Conservation (phyloP, 1,140 invertebrate genomes). For the Caligus rogercresseyi region DNA sequence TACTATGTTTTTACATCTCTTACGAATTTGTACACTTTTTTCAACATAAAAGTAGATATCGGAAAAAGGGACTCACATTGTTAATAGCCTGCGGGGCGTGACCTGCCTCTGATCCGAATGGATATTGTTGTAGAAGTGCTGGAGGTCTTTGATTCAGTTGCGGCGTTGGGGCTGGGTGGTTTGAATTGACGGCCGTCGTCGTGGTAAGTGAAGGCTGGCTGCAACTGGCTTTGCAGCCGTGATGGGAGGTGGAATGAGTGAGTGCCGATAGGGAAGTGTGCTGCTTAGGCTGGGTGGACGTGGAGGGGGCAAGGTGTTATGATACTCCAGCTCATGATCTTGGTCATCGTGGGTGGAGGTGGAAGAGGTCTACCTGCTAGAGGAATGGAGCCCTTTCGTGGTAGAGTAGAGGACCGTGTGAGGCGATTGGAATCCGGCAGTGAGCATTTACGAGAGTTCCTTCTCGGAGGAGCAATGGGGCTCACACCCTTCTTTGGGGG, state of each 20-base stretch:
- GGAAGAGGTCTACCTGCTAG: slow-evolving; percentile 35
- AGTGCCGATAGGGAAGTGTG: neutral
- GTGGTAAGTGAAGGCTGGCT: too few species aligned
- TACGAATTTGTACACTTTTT: too few species aligned
- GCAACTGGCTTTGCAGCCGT: neutral
- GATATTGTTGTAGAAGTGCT: too few species aligned
- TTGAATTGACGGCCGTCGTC: too few species aligned
- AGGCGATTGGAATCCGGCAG: slow-evolving; percentile 10
- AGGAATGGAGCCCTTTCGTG: slow-evolving; percentile 28
- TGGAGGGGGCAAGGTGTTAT: neutral
- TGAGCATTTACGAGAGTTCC: slow-evolving; percentile 33
- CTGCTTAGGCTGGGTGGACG: neutral
- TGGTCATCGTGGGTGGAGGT: slow-evolving; percentile 24
- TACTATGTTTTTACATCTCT: too few species aligned
- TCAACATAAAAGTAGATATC: too few species aligned
- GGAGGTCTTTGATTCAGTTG: too few species aligned
- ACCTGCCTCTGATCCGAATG: too few species aligned
- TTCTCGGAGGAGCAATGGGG: slow-evolving; percentile 58
- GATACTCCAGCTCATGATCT: neutral
- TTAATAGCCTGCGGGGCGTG: too few species aligned
- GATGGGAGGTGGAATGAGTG: neutral
- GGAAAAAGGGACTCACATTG: too few species aligned
- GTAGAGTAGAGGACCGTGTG: slow-evolving; percentile 21
- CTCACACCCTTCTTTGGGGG: slow-evolving; percentile 55
- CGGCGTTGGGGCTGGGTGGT: too few species aligned